Base-by-base conservation (phyloP, 2,797 vertebrate species). In the Aulostomus chinensis region DNA sequence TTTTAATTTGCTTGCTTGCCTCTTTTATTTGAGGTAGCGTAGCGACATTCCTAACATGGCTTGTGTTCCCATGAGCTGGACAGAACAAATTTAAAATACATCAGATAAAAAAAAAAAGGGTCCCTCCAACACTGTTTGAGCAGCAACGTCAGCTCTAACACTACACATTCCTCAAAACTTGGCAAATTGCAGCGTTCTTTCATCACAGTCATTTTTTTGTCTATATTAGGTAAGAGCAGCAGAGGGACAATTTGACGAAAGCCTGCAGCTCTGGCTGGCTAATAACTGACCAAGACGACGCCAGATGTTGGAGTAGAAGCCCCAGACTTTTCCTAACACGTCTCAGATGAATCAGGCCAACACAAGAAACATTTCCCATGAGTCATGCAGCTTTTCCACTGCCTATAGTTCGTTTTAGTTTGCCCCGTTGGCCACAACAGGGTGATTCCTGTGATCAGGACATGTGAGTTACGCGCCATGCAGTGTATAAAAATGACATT, bases 251-350 rank as follows among this genome's bases (percentile, higher is more conserved):
- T 66, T 43, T 62, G 57, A 64, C 60, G 62, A 61, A 72, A 73
- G 63, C 66, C 41, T 61, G 29, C 33, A 45, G 37, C 15, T 62
- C 45, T 64, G 48, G 54, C 38, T 59, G 6, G 4, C 45, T 52
- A n/a, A 47, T 41, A 40, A 58, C 40, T 43, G 50, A 71, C 64
- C 43, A 5, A 58, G 64, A 45, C 7, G 20, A 8, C 42, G 77
- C 73, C 83, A 81, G 79, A 83, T 85, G 80, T 80, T 64, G 52
- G 57, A 66, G 59, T 43, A 59, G 68, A 78, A 82, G 80, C 43
- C 67, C 62, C 39, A 47, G 60, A 42, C 57, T 68, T 67, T 58
- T 76, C 49, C 55, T 31, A 62, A 69, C 63, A 29, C 28, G 4
- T 57, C 52, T 70, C 24, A 12, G 32, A 80, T 83, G 68, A 88